A percentile compares a stretch with the other conserved stretches of the same genome.
Conservation (phyloP, 2,888 invertebrate genomes). For the Macaria notata region DNA sequence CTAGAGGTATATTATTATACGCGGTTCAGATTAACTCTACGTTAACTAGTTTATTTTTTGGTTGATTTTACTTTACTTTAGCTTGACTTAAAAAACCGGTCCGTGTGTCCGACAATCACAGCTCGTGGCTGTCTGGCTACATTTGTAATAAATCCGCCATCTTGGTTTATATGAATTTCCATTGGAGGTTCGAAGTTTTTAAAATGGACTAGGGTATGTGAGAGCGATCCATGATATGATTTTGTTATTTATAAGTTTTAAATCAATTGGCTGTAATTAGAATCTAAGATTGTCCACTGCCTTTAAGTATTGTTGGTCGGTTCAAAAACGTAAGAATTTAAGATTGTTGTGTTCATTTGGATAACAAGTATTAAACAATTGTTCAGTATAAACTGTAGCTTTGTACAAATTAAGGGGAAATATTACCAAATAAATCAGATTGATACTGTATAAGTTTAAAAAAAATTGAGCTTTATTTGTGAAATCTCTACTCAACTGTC, state of each 20-base stretch:
- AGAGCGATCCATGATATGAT: neutral
- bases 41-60: too few species aligned
- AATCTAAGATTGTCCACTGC: constrained; percentile 6
- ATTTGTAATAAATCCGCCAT: neutral
- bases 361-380: constrained; percentile 3
- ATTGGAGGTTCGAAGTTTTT: neutral
- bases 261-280: constrained; percentile 12
- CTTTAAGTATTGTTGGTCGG: constrained; percentile 7
- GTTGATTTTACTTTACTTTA: too few species aligned
- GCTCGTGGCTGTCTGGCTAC: neutral
- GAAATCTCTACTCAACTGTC: too few species aligned
- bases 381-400: neutral
- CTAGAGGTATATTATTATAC: too few species aligned
- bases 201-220: neutral
- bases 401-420: neutral
- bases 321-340: neutral
- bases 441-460: neutral
- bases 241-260: neutral
- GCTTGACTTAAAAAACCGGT: too few species aligned
- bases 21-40: too few species aligned
- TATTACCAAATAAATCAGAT: constrained; percentile 5
- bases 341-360: constrained; percentile 1
- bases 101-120: too few species aligned
- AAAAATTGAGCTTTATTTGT: too few species aligned
- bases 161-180: neutral